Evolutionary conservation across 2,113 vertebrate species (phyloP).

Genomic region (Melospiza georgiana): DNA sequence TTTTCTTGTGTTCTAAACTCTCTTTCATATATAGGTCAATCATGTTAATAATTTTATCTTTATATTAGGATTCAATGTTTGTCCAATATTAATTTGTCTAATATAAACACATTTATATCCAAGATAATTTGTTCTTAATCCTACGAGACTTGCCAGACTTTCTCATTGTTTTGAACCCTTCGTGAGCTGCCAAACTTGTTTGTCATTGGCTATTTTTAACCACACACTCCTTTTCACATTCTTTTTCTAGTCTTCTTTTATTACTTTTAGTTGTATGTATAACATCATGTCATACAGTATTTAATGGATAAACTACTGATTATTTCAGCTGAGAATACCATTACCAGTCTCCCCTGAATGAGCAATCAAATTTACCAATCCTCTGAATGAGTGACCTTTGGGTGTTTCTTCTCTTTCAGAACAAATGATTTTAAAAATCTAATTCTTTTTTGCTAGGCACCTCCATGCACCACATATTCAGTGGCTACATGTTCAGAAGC

Average conservation of each 20-base stretch:
- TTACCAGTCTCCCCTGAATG: not conserved
- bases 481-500: not conserved
- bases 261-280: not conserved
- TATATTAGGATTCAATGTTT: not conserved
- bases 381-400: not conserved
- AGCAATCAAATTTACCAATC: not conserved
- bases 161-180: not conserved
- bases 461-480: not conserved
- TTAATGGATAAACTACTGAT: not conserved
- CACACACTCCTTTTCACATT: not conserved
- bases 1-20: not conserved
- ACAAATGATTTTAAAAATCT: not conserved
- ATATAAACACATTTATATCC: not conserved
- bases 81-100: not conserved
- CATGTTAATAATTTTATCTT: not conserved
- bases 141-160: accelerated
- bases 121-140: not conserved
- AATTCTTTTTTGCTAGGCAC: not conserved
- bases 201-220: not conserved
- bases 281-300: not conserved
- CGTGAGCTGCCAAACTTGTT: not conserved
- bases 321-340: not conserved
- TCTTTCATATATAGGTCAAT: not conserved
- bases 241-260: not conserved
- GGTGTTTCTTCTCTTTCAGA: not conserved